Base-by-base conservation (phyloP, 1,140 invertebrate species). In the Drosophila willistoni region DNA sequence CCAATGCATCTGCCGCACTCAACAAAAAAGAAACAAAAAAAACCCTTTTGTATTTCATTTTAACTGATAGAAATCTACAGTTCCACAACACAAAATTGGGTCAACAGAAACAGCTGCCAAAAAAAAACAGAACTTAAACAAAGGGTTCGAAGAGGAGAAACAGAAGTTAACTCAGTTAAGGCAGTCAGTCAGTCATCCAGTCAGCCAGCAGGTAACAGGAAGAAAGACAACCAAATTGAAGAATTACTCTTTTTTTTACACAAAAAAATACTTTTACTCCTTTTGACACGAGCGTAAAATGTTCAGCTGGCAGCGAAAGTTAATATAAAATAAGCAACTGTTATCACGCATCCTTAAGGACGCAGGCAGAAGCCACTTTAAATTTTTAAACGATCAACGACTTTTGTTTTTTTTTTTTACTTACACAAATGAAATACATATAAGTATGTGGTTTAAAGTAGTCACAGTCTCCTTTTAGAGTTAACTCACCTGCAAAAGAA, bases 31-130 rank as follows among this genome's bases (percentile, higher is more conserved):
- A 25, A 25, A 47, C 1, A 47, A 7, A 34, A 36, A 51, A 51
- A 22, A 12, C 44, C 17, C 17, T 51, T 51, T 22, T 47, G 17
- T 47, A 44, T 51, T 51, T 51, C 44, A 22, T 22, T 51, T 51
- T 22, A 51, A 64, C 60, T 67, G 82, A 79, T 73, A 80, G 69
- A 66, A 81, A 85, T 67, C 78, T 76, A 77, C 73, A 51, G 65
- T 63, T 76, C 54, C 64, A 73, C 75, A 75, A 75, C 68, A 75
- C 66, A 51, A 51, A 51, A 51, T 75, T 75, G 72, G 73, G 73
- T 75, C 73, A 75, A 74, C 72, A 67, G 60, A 74, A 66, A 71
- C 73, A 75, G 71, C 73, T 75, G 73, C 73, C 72, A 75, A 64
- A 74, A 19, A 51, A 64, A 74, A 19, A 51, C 19, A 22, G 41